Evolutionary conservation across 2,113 vertebrate species (phyloP).

Genomic region (Colinus virginianus): DNA sequence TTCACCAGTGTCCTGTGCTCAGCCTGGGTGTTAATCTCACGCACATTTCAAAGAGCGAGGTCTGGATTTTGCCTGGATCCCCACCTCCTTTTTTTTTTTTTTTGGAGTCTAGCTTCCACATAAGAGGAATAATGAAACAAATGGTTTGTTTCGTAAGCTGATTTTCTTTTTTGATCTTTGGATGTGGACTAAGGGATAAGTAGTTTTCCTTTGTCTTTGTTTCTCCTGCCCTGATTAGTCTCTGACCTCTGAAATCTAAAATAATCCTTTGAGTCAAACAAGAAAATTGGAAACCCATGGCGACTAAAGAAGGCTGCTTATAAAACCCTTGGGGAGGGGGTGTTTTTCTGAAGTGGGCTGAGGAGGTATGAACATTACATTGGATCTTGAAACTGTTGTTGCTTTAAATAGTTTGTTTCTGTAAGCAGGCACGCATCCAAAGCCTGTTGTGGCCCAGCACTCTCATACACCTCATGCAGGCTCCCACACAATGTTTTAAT

Average conservation of each 20-base stretch:
- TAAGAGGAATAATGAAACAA: not conserved
- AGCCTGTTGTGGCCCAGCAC: slow-evolving; percentile 55
- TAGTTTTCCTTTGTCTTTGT: slow-evolving; percentile 38
- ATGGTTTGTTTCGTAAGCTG: not conserved
- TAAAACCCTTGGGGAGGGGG: not conserved
- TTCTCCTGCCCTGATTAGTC: not conserved
- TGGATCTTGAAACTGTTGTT: slow-evolving; percentile 10
- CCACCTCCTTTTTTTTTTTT: not conserved
- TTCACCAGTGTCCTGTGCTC: not conserved
- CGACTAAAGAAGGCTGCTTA: not conserved
- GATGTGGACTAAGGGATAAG: slow-evolving; percentile 19
- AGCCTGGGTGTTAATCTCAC: fast-evolving
- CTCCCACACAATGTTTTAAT: slow-evolving; percentile 66
- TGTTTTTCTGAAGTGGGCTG: slow-evolving; percentile 1
- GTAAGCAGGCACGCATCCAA: slow-evolving; percentile 25
- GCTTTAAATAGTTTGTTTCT: slow-evolving; percentile 65
- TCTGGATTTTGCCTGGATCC: not conserved
- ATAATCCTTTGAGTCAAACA: slow-evolving; percentile 33
- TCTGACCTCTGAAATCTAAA: slow-evolving; percentile 48
- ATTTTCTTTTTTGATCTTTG: not conserved
- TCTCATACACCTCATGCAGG: slow-evolving; percentile 55
- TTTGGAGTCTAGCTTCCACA: not conserved
- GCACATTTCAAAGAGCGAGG: fast-evolving
- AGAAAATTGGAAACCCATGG: slow-evolving; percentile 29
- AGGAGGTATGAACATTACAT: not conserved